These are phyloP conservation scores for Lapara coniferarum DNA, from an alignment of 2,888 invertebrate genomes.

Conservation along the genomic window DNA sequence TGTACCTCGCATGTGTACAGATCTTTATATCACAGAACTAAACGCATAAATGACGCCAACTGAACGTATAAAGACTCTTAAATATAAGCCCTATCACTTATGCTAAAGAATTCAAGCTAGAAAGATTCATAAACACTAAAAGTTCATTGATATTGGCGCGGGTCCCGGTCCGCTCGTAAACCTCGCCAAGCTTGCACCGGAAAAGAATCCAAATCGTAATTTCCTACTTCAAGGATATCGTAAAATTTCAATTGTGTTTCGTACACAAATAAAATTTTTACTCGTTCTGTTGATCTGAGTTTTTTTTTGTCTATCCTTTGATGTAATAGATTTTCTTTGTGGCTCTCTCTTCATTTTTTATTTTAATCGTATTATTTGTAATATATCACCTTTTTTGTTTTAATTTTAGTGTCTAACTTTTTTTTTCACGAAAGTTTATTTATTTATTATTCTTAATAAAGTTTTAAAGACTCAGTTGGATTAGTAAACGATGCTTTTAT, in stretches of 20 bases:
- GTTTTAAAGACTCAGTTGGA: too few species aligned
- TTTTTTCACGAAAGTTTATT: too few species aligned
- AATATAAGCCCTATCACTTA: conserved; percentile 5
- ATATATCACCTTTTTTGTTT: too few species aligned
- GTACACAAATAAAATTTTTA: conserved; percentile 46
- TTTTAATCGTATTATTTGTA: too few species aligned
- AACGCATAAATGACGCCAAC: too few species aligned
- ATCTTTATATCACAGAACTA: too few species aligned
- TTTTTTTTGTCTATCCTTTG: not conserved
- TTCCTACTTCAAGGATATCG: conserved; percentile 43
- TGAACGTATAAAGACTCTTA: not conserved
- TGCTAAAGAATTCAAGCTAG: conserved; percentile 24
- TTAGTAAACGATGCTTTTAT: too few species aligned
- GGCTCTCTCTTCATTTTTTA: too few species aligned
- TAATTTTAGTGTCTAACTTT: too few species aligned
- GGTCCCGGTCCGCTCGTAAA: conserved; percentile 48
- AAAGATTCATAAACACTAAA: conserved; percentile 46
- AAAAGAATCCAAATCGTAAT: conserved; percentile 48
- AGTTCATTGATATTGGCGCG: conserved; percentile 47
- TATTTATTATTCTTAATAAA: too few species aligned
- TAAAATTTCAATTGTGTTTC: conserved; percentile 57
- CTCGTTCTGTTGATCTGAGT: not conserved
- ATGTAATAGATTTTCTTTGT: too few species aligned
- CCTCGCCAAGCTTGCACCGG: conserved; percentile 47
- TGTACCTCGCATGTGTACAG: too few species aligned